These are phyloP conservation scores for Ramphastos sulfuratus DNA, from an alignment of 2,113 vertebrate species.

Conservation along the genomic window DNA sequence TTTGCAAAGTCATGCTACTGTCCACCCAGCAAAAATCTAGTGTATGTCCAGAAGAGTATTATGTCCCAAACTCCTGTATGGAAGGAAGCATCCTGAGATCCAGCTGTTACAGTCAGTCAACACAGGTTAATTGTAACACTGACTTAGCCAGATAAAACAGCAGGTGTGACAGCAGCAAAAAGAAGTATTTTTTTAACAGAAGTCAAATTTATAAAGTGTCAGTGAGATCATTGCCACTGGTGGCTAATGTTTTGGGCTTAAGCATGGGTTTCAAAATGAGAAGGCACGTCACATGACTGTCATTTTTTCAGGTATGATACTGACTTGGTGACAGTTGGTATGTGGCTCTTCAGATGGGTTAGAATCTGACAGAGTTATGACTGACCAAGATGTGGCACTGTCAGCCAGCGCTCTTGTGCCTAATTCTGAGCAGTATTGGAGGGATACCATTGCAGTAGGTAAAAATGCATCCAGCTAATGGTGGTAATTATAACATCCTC, in stretches of 20 bases:
- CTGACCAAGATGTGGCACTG: not conserved
- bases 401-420: not conserved
- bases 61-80: not conserved
- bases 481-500: not conserved
- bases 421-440: not conserved
- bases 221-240: not conserved
- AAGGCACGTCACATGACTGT: not conserved
- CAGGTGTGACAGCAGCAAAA: not conserved
- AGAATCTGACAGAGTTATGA: not conserved
- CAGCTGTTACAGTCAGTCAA: not conserved
- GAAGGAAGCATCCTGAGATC: not conserved
- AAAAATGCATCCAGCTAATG: not conserved
- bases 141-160: not conserved
- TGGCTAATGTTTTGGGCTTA: not conserved
- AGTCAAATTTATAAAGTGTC: not conserved
- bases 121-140: not conserved
- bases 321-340: accelerated
- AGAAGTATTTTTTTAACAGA: not conserved
- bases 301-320: not conserved
- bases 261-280: not conserved
- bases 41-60: not conserved
- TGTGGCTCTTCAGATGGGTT: not conserved
- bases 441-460: not conserved
- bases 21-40: not conserved
- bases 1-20: not conserved